Conservation (phyloP, 92 coral and sea anemone genomes). For the Ricordea florida region DNA sequence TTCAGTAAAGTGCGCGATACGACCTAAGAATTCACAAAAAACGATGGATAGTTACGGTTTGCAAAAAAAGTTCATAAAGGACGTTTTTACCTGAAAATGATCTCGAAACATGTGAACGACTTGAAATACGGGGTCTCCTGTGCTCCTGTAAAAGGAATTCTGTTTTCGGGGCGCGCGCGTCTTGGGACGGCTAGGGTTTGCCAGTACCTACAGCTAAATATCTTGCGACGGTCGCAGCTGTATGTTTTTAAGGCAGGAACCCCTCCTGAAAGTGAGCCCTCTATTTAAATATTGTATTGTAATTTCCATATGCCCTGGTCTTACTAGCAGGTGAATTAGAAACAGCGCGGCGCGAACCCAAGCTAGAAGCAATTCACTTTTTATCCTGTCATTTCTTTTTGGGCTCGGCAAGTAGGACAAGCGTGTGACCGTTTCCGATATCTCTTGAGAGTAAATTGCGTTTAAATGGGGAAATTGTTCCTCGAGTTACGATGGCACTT, state of each 20-base stretch:
- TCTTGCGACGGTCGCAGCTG: conserved; percentile 48
- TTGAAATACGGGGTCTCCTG: not conserved
- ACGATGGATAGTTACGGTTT: not conserved
- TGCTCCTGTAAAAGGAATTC: conserved; percentile 3
- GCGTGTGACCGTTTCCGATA: conserved; percentile 22
- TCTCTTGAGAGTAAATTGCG: conserved; percentile 46
- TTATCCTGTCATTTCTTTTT: too few species aligned
- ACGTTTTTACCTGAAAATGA: conserved; percentile 42
- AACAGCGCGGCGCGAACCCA: too few species aligned
- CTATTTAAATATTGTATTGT: conserved; percentile 73
- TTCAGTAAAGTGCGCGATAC: not conserved
- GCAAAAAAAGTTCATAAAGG: not conserved
- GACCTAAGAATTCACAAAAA: not conserved
- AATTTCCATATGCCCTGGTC: conserved; percentile 67
- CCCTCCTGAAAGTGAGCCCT: conserved; percentile 52
- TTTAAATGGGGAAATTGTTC: conserved; percentile 24
- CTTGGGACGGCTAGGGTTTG: conserved; percentile 35
- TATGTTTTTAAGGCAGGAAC: conserved; percentile 55
- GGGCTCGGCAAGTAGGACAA: too few species aligned
- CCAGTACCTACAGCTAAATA: conserved; percentile 21
- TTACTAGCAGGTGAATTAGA: conserved; percentile 42
- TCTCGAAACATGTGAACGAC: conserved; percentile 49
- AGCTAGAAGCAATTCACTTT: too few species aligned
- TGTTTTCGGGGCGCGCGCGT: not conserved
- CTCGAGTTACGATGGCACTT: conserved; percentile 51